Percentiles rank a stretch among this genome's conserved stretches.
Conservation (phyloP, 1,140 invertebrate genomes). For the Drusus annulatus region DNA sequence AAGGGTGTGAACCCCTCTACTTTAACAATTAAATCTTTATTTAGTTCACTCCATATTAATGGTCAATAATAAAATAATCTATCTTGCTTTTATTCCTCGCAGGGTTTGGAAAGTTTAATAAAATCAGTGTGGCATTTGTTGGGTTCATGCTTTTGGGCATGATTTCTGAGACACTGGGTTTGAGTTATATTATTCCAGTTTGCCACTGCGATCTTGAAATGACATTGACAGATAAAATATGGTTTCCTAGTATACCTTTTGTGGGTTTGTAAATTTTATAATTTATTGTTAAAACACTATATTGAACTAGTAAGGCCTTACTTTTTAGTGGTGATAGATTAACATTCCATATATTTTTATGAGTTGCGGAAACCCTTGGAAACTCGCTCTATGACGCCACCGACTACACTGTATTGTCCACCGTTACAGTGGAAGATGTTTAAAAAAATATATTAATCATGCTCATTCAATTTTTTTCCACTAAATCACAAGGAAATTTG, state of each 20-base stretch:
- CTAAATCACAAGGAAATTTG: no score
- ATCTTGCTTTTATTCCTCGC: constrained; percentile 43
- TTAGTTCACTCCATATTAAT: no score
- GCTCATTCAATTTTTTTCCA: no score
- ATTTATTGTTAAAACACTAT: no score
- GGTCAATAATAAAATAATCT: background rate
- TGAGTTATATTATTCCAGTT: constrained; percentile 77
- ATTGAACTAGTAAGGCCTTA: background rate
- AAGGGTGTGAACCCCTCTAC: background rate
- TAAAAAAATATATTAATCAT: no score
- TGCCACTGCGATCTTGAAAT: constrained; percentile 80
- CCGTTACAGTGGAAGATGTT: no score
- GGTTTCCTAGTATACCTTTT: constrained; percentile 78
- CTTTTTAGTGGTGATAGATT: no score
- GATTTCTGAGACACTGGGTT: constrained; percentile 76
- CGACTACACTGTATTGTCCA: no score
- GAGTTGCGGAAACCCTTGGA: no score
- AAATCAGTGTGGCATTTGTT: constrained; percentile 72
- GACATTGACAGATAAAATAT: constrained; percentile 75
- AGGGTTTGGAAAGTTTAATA: constrained; percentile 77
- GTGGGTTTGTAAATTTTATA: constrained; percentile 68
- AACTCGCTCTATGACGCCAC: no score
- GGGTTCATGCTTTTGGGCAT: constrained; percentile 72
- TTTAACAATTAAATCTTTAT: no score
- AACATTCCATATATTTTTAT: no score